Percentiles rank a stretch among this genome's conserved stretches.
phyloP scores from a whole-genome alignment of 1,140 invertebrate genomes.

The Drosophila tropicalis region DNA sequence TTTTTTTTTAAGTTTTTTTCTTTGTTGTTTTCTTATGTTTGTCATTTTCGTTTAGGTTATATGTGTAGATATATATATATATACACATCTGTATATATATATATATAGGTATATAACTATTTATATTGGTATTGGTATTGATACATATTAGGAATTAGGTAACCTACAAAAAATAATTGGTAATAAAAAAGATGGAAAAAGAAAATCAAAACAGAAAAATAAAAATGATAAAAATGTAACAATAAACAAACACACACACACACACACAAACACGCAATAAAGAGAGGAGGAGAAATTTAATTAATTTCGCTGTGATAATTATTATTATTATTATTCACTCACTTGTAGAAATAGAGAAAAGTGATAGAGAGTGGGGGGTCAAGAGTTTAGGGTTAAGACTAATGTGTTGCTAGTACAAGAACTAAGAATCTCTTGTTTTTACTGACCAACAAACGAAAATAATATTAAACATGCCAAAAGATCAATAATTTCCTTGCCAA shows the following conservation, averaged over 20 bases:
- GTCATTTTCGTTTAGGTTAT: constrained; percentile 31
- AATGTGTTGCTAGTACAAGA: neutral
- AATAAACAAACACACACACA: constrained; percentile 57
- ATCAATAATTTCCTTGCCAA: constrained; percentile 13
- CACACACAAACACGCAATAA: constrained; percentile 54
- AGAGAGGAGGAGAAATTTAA: constrained; percentile 6
- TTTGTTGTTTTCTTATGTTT: constrained; percentile 35
- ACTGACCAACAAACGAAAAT: neutral
- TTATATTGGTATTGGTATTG: constrained; percentile 36
- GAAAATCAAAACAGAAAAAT: constrained; percentile 73
- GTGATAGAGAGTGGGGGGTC: neutral
- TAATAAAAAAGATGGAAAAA: constrained; percentile 82
- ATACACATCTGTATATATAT: constrained; percentile 31
- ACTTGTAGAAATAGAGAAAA: constrained; percentile 3
- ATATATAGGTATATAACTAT: constrained; percentile 46
- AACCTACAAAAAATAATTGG: constrained; percentile 83
- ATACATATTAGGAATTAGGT: constrained; percentile 83
- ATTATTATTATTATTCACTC: constrained; percentile 15
- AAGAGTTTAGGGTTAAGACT: neutral
- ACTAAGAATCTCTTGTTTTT: neutral
- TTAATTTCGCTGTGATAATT: constrained; percentile 1
- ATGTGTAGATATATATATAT: constrained; percentile 45
- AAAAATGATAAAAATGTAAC: constrained; percentile 74
- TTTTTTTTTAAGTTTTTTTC: constrained; percentile 34
- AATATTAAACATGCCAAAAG: constrained; percentile 37